phyloP scores from a whole-genome alignment of 35 echinoderm and acorn worm genomes.

The Apostichopus parvimensis region DNA sequence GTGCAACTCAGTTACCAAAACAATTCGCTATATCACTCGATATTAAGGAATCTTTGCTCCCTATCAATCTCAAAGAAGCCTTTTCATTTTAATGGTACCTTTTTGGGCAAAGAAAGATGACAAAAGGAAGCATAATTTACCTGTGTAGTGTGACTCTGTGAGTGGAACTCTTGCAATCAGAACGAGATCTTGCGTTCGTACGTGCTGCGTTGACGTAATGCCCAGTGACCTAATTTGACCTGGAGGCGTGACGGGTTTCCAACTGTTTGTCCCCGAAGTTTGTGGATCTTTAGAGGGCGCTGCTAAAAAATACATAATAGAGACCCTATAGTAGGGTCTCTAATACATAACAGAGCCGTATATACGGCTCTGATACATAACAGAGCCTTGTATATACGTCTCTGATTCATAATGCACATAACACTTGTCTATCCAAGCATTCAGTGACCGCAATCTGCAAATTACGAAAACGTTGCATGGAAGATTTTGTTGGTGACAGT shows the following conservation, averaged over 20 bases:
- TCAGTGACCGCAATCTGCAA: too few species aligned
- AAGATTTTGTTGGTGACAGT: too few species aligned
- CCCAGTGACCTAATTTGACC: conserved; percentile 14
- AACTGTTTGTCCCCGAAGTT: conserved; percentile 3
- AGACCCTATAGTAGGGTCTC: too few species aligned
- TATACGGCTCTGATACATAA: too few species aligned
- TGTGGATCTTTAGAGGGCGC: background rate
- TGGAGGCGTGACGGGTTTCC: conserved; percentile 31
- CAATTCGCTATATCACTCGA: background rate
- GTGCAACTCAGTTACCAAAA: background rate
- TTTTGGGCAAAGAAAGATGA: background rate
- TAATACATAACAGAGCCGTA: too few species aligned
- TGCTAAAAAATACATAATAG: background rate
- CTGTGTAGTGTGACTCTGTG: background rate
- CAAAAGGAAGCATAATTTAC: background rate
- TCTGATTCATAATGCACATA: too few species aligned
- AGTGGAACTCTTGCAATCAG: background rate
- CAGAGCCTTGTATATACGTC: too few species aligned
- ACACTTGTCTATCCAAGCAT: too few species aligned
- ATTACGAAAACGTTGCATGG: too few species aligned
- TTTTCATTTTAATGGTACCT: background rate
- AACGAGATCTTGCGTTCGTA: background rate
- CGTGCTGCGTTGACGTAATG: conserved; percentile 8
- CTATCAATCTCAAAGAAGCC: background rate
- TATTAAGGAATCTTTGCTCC: background rate